Evolutionary conservation across 2,797 vertebrate genomes (phyloP), one percentile per base, ranked within the genome.

Genomic region (Rhinichthys osculus): DNA sequence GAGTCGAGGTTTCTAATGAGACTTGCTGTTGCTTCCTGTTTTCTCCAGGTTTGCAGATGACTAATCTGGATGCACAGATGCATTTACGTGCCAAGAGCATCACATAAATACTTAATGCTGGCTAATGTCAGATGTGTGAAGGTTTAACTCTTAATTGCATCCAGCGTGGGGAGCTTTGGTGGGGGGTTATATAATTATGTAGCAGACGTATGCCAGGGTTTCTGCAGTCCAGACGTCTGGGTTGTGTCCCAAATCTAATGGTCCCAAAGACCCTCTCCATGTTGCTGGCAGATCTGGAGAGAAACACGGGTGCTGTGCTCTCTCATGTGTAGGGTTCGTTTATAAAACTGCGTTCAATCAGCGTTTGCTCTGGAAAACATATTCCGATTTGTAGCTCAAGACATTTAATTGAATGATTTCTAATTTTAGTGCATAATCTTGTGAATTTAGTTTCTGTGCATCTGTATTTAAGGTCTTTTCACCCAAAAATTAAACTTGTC

Each of bases 141-240:
- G 50, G 19, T 71, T 72, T 57, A 81, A 79, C 35, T 67, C 50
- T 86, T 87, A 85, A 89, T 87, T 85, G 78, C 73, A 88, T 64
- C 71, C 86, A 82, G 85, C 84, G 81, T 70, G 69, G 85, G 47
- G 9, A 77, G 27, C 76, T 27, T 72, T 86, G 70, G 44, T 52
- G 17, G 30, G 19, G 30, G 44, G 47, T 82, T 86, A 47, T 76
- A 57, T 81, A 85, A 76, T 87, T 84, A 82, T 33, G 42, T 47
- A 70, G 67, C 83, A 35, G 76, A 57, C 5, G 30, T 64, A 47
- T 78, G 81, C 44, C 71, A 66, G 33, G 44, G 52, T 73, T 64
- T 73, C 19, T 62, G 81, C 40, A 44, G 35, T 21, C 9, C 81
- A 83, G 27, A 74, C 57, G 30, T 69, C 59, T 76, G 33, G 64